Conservation (phyloP, 1,140 invertebrate genomes). For the Dreissena polymorpha region DNA sequence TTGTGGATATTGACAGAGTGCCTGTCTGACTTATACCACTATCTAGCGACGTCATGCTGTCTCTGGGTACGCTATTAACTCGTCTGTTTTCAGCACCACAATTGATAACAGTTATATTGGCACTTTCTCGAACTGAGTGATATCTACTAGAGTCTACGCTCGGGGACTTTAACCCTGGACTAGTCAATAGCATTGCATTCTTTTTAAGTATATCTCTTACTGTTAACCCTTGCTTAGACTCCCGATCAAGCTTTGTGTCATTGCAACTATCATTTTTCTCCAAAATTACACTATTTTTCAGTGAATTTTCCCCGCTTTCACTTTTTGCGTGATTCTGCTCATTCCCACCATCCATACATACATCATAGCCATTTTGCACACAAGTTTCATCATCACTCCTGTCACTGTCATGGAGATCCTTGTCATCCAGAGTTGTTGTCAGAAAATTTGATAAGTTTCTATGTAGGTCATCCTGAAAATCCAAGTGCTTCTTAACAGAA, state of each 20-base stretch:
- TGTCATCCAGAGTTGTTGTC: constrained; percentile 39
- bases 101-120: no score
- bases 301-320: no score
- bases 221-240: constrained; percentile 1
- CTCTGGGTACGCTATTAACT: not conserved
- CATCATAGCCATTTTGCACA: constrained; percentile 72
- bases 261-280: no score
- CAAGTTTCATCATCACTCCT: constrained; percentile 70
- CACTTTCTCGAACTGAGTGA: no score
- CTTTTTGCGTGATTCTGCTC: not conserved
- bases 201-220: constrained; percentile 50
- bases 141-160: not conserved
- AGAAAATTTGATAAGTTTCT: constrained; percentile 45
- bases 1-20: not conserved
- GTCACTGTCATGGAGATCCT: constrained; percentile 61
- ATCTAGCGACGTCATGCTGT: not conserved
- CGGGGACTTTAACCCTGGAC: constrained; percentile 12
- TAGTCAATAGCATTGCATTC: constrained; percentile 32
- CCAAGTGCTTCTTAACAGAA: constrained; percentile 40
- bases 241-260: no score
- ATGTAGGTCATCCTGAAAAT: constrained; percentile 50
- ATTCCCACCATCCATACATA: constrained; percentile 54
- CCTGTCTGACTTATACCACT: not conserved
- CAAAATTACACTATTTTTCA: no score
- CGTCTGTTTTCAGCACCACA: no score